Conservation (phyloP, 2,113 vertebrate species). For the Cottus gobio region DNA sequence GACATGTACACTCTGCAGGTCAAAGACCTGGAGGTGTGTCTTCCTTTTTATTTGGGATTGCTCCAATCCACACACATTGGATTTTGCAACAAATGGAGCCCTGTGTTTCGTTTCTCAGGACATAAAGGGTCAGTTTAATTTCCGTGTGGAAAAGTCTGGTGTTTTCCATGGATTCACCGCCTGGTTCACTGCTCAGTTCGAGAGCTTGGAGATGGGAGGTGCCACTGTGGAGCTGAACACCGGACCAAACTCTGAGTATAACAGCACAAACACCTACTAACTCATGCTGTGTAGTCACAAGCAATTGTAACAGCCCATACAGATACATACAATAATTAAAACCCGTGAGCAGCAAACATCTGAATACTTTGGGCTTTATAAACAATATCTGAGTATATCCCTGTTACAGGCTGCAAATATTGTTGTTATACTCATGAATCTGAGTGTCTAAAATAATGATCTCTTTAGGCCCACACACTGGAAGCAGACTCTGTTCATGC, state of each 20-base stretch:
- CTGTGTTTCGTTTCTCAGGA: slow-evolving; percentile 71
- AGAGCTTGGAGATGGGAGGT: slow-evolving; percentile 74
- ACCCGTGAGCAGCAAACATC: neutral
- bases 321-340: neutral
- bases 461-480: slow-evolving; percentile 84
- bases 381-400: neutral
- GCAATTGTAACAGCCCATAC: neutral
- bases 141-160: slow-evolving; percentile 74
- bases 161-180: slow-evolving; percentile 83
- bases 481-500: slow-evolving; percentile 90
- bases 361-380: neutral
- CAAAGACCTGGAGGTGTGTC: slow-evolving; percentile 79
- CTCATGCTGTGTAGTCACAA: neutral
- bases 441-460: neutral
- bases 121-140: slow-evolving; percentile 80
- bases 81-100: neutral
- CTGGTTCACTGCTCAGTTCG: slow-evolving; percentile 84
- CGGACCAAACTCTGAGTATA: slow-evolving; percentile 80
- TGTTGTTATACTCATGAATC: neutral
- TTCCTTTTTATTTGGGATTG: neutral
- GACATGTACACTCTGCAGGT: slow-evolving; percentile 86
- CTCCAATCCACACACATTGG: neutral
- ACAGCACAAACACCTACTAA: neutral
- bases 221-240: slow-evolving; percentile 81
- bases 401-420: neutral